These are phyloP conservation scores for Podarcis cretensis DNA, from an alignment of 2,113 vertebrate species.

Conservation along the genomic window DNA sequence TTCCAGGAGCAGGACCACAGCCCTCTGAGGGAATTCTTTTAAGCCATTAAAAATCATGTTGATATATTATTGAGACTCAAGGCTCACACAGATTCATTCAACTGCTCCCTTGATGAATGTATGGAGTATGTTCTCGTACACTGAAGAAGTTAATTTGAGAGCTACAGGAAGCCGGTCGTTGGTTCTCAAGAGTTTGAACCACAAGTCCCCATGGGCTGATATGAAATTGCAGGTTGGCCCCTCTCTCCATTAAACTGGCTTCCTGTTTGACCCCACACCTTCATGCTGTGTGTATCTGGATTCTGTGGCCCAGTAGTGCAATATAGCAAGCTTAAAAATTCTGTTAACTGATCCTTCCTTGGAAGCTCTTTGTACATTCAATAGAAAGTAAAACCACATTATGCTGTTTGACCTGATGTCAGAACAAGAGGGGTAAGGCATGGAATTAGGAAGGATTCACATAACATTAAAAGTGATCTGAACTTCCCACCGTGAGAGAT, in stretches of 20 bases:
- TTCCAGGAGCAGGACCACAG: background rate
- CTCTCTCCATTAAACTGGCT: slow-evolving; percentile 11
- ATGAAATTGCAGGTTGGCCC: slow-evolving; percentile 23
- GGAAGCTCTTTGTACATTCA: background rate
- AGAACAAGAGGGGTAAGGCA: slow-evolving; percentile 23
- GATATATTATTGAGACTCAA: slow-evolving; percentile 32
- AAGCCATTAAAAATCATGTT: slow-evolving; percentile 28
- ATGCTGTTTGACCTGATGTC: slow-evolving; percentile 11
- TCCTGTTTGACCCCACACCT: slow-evolving; percentile 32
- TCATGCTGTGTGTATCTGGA: slow-evolving; percentile 1
- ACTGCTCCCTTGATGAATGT: slow-evolving; percentile 27
- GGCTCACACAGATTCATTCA: slow-evolving; percentile 19
- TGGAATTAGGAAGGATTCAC: background rate
- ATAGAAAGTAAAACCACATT: slow-evolving; percentile 4
- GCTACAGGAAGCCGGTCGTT: slow-evolving; percentile 27
- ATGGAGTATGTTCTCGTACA: slow-evolving; percentile 21
- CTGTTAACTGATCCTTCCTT: background rate
- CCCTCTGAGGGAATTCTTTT: slow-evolving; percentile 17
- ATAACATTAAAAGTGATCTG: background rate
- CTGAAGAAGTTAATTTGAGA: slow-evolving; percentile 24
- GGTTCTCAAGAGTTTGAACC: slow-evolving; percentile 9
- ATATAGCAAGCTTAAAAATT: background rate
- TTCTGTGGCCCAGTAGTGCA: background rate
- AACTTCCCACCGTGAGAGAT: background rate
- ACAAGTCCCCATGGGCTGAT: background rate